Conservation (phyloP, 2,888 invertebrate species). For the Rhingia campestris region DNA sequence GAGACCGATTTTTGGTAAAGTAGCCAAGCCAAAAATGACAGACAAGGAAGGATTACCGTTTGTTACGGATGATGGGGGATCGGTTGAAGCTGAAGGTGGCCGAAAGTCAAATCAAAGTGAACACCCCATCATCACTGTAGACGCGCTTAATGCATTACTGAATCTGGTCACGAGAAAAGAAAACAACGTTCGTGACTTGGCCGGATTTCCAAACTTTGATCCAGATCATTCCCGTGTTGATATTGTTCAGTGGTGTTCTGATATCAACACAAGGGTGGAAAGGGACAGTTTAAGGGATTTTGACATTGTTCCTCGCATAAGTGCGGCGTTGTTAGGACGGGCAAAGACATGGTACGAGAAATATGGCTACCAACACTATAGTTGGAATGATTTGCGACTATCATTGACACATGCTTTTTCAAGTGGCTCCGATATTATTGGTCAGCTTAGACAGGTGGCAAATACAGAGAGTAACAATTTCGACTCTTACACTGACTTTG, state of each 20-base stretch:
- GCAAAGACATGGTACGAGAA: constrained; percentile 5
- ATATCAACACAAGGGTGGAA: constrained; percentile 48
- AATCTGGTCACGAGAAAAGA: no score
- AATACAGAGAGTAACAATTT: no score
- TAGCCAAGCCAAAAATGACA: no score
- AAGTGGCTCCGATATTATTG: constrained; percentile 21
- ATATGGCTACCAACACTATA: constrained; percentile 55
- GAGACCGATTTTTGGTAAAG: no score
- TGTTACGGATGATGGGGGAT: no score
- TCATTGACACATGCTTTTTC: constrained; percentile 48
- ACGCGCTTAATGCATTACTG: neutral
- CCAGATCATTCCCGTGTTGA: constrained; percentile 52
- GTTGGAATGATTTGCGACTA: constrained; percentile 47
- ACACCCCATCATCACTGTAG: no score
- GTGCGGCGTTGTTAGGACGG: constrained; percentile 5
- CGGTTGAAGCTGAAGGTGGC: no score
- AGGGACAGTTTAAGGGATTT: constrained; percentile 54
- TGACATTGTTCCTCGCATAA: constrained; percentile 48
- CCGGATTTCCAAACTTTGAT: constrained; percentile 53
- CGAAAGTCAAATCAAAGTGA: neutral
- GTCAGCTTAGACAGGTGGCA: no score
- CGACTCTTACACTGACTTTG: neutral
- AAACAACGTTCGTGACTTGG: constrained; percentile 20
- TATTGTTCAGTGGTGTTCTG: constrained; percentile 22
- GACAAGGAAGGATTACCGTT: no score